Conservation (phyloP, 1,140 invertebrate genomes). For the Cherax quadricarinatus region DNA sequence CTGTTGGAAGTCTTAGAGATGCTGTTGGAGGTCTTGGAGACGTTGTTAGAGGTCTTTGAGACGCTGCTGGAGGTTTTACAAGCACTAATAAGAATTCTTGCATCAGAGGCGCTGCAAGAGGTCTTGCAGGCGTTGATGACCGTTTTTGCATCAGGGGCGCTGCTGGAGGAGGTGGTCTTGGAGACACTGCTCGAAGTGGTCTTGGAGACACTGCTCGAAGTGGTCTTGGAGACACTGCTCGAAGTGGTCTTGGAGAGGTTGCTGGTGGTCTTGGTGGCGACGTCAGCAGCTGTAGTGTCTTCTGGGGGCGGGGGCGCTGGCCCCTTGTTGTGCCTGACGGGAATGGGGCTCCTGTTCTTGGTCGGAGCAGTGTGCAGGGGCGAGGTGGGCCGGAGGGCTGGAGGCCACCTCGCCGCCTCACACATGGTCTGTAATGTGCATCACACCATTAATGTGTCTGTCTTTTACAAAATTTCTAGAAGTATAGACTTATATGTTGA, state of each 20-base stretch:
- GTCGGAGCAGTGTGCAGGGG: conserved; percentile 32
- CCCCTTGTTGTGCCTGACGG: conserved; percentile 59
- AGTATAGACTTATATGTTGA: too few species aligned
- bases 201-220: too few species aligned
- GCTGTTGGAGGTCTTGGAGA: too few species aligned
- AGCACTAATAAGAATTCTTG: too few species aligned
- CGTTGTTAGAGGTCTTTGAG: background rate
- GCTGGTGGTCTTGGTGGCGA: background rate
- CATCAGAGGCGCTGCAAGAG: too few species aligned
- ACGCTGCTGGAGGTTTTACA: background rate
- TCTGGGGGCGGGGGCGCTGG: conserved; percentile 47
- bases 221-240: background rate
- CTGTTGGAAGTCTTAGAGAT: too few species aligned
- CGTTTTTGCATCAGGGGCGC: too few species aligned
- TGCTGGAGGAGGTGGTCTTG: too few species aligned
- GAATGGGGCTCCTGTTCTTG: conserved; percentile 45
- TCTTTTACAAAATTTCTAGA: too few species aligned
- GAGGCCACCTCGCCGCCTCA: conserved; percentile 46
- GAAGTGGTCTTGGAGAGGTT: background rate
- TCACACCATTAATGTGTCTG: too few species aligned
- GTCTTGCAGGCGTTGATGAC: too few species aligned
- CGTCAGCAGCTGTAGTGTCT: background rate
- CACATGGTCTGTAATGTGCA: conserved; percentile 45
- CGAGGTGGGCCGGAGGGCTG: conserved; percentile 33
- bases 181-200: too few species aligned